phyloP scores from a whole-genome alignment of 2,888 invertebrate species.

The Zonitis immaculata region DNA sequence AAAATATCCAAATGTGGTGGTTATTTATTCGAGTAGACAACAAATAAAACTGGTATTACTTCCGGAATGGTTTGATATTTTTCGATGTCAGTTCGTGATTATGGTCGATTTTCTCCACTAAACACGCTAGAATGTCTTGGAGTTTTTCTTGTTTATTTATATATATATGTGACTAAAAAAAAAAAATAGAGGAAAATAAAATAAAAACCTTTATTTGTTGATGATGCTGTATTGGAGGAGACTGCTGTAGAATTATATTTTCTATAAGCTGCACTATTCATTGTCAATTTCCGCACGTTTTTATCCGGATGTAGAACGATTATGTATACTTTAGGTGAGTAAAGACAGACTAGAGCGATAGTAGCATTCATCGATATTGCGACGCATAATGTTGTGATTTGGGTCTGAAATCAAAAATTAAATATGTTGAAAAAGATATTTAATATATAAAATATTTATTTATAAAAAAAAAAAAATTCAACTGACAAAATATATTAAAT shows the following conservation, averaged over 20 bases:
- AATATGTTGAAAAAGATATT: background rate
- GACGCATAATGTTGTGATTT: constrained; percentile 65
- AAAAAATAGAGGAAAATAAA: background rate
- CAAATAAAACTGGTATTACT: background rate
- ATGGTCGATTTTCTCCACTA: background rate
- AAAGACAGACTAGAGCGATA: constrained; percentile 64
- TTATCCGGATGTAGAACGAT: constrained; percentile 70
- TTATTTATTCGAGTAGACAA: background rate
- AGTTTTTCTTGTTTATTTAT: background rate
- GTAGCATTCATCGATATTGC: constrained; percentile 66
- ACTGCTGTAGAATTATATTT: constrained; percentile 37
- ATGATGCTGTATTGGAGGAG: constrained; percentile 38
- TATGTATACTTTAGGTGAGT: constrained; percentile 68
- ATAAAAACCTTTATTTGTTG: constrained; percentile 29
- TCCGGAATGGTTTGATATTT: background rate
- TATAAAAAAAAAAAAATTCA: background rate
- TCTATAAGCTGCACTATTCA: constrained; percentile 44
- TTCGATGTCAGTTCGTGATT: background rate
- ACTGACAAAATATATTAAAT: background rate
- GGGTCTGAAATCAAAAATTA: constrained; percentile 50
- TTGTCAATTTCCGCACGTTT: constrained; percentile 58
- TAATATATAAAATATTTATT: background rate
- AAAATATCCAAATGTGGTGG: background rate
- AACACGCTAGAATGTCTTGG: background rate
- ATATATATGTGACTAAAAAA: background rate